Evolutionary conservation across 2,113 vertebrate species (phyloP).

Genomic region (Oryctolagus cuniculus): DNA sequence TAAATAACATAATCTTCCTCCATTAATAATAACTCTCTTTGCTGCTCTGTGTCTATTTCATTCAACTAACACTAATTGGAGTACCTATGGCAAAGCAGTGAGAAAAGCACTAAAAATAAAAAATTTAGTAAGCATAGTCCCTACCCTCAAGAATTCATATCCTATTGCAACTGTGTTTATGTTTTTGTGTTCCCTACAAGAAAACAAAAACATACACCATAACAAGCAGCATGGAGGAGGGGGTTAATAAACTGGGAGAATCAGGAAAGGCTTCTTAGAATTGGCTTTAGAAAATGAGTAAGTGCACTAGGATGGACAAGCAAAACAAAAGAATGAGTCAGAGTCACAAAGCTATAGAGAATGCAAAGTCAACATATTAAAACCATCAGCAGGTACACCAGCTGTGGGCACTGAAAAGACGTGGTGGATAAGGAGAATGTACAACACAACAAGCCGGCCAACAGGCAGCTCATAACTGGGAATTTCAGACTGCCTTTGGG

Average conservation of each 20-base stretch:
- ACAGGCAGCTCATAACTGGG: neutral
- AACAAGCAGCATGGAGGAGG: neutral
- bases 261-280: neutral
- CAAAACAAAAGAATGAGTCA: conserved; percentile 8
- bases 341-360: neutral
- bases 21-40: conserved; percentile 9
- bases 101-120: conserved; percentile 30
- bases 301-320: neutral
- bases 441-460: conserved; percentile 34
- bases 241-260: neutral
- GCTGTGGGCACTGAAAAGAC: neutral
- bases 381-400: neutral
- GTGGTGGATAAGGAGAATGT: neutral
- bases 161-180: neutral
- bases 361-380: neutral
- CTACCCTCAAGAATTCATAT: conserved; percentile 11
- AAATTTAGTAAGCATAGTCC: neutral
- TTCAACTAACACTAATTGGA: neutral
- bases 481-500: neutral
- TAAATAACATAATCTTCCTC: conserved; percentile 1
- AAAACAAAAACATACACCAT: neutral
- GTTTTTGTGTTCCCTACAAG: conserved; percentile 24
- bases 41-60: neutral
- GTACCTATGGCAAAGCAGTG: neutral
- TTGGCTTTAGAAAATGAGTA: conserved; percentile 32